Base-by-base conservation (phyloP, 2,797 vertebrate genomes). In the Linurgus olivaceus region DNA sequence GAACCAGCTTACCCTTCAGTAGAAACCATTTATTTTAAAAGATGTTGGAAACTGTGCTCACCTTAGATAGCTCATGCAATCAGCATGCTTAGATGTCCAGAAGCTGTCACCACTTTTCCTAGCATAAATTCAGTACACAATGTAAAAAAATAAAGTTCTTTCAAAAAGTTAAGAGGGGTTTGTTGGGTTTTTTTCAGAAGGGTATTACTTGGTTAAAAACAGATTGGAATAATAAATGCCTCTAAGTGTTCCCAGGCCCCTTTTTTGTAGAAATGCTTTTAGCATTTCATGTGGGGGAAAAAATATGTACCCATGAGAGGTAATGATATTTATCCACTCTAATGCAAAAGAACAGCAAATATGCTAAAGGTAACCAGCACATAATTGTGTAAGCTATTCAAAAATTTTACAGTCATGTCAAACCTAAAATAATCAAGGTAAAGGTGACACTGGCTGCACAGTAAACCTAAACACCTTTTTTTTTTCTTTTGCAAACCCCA, bases 191-290 rank as follows among this genome's bases (percentile, higher is more conserved):
- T 68, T 42, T 76, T 74, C n/a, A 85, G 82, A 58, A 59, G 47
- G 21, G 45, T 81, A 86, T 94, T 94, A 81, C 58, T 38, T 78
- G 48, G 75, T 94, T 97, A 96, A 97, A 97, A 96, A 81, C 76
- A 89, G 86, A 87, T 72, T 59, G 61, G 57, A 92, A 93, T 93
- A 93, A 94, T 52, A 88, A 94, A 86, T 66, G 79, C 20, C 52
- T 88, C 15, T 91, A 96, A 94, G 55, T 84, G 48, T 58, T 95
- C 76, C 73, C 92, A 95, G 90, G n/a, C 26, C 25, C 33, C 62
- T 28, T 61, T 81, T 83, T 37, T 80, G 44, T 57, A 68, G 65
- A 85, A 91, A 78, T 38, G 47, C 31, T 94, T 92, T 77, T 54
- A 87, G 68, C n/a, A 92, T 86, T 81, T 96, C 55, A 79, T 42